These are phyloP conservation scores for Peromyscus aztecus DNA, from an alignment of 2,797 vertebrate genomes.

Conservation along the genomic window DNA sequence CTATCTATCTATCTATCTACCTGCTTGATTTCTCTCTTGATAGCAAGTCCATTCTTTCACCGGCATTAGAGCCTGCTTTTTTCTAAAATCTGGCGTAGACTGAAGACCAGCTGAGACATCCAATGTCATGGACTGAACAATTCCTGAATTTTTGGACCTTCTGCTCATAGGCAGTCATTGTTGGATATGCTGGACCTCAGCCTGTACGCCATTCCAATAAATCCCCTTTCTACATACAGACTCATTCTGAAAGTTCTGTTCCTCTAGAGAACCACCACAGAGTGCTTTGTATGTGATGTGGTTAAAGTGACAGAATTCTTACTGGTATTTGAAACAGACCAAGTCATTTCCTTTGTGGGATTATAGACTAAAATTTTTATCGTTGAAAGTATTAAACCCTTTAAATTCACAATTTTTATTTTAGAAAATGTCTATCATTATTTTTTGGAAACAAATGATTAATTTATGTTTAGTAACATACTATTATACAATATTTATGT, in stretches of 20 bases:
- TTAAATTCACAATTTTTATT: conserved; percentile 52
- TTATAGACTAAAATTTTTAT: neutral
- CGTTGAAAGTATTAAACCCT: neutral
- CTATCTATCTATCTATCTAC: neutral
- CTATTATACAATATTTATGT: neutral
- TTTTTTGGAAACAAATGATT: neutral
- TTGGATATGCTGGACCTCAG: neutral
- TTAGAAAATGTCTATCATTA: neutral
- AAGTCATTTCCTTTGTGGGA: neutral
- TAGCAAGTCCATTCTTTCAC: neutral
- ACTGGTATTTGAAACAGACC: neutral
- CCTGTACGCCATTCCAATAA: neutral
- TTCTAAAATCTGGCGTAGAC: neutral
- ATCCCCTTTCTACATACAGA: neutral
- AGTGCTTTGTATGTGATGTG: neutral
- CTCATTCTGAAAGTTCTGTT: neutral
- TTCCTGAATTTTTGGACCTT: neutral
- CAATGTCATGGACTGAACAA: neutral
- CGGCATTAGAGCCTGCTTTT: neutral
- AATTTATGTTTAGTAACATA: neutral
- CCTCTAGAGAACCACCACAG: neutral
- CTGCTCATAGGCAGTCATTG: neutral
- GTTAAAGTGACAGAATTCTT: neutral
- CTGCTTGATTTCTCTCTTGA: neutral
- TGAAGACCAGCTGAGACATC: neutral